Conservation (phyloP, 2,888 invertebrate species). For the Empis stercorea region DNA sequence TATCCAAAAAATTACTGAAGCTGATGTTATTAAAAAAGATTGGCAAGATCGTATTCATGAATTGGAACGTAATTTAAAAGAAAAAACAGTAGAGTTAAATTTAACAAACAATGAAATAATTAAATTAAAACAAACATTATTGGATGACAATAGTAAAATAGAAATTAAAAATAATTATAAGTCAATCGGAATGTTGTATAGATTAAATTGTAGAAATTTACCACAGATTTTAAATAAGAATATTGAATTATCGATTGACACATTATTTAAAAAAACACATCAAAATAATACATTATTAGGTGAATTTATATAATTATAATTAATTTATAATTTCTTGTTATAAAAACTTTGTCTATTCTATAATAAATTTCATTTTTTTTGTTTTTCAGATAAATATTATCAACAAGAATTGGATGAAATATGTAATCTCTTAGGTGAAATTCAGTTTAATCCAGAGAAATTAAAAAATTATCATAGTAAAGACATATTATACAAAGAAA, state of each 20-base stretch:
- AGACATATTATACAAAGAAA: not conserved
- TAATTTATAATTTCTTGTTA: too few species aligned
- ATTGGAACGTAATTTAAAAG: not conserved
- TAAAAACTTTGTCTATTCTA: too few species aligned
- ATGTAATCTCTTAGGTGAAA: too few species aligned
- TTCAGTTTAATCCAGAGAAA: too few species aligned
- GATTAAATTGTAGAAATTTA: not conserved
- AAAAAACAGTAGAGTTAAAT: not conserved
- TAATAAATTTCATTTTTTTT: too few species aligned
- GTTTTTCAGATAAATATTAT: too few species aligned
- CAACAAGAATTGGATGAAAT: too few species aligned
- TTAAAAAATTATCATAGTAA: too few species aligned
- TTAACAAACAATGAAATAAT: not conserved
- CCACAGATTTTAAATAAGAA: not conserved
- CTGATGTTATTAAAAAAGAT: not conserved
- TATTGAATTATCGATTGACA: not conserved
- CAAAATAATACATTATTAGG: not conserved
- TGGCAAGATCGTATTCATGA: not conserved
- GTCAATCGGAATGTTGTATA: not conserved
- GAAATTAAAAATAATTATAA: not conserved
- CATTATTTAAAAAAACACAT: not conserved
- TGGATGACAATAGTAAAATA: not conserved
- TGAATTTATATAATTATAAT: too few species aligned
- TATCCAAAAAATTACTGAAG: not conserved
- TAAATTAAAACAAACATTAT: not conserved